A percentile compares a stretch with the other conserved stretches of the same genome.
Evolutionary conservation across 2,888 invertebrate species (phyloP).

Genomic region (Prosapia bicincta): DNA sequence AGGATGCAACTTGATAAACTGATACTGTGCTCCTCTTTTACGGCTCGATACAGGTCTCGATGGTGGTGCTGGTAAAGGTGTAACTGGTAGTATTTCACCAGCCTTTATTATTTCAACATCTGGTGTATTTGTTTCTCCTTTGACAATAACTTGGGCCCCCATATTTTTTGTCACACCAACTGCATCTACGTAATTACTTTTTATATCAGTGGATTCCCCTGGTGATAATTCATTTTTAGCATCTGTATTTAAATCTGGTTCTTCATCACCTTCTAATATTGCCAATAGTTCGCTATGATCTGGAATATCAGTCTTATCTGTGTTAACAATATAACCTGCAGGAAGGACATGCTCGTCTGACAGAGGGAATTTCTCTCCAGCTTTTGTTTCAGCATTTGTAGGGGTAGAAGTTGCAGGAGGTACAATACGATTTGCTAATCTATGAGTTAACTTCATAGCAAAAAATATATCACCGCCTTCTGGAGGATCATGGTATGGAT

Average conservation of each 20-base stretch:
- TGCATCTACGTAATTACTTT: not conserved
- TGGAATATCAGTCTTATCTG: slow-evolving; percentile 19
- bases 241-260: slow-evolving; percentile 35
- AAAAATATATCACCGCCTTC: slow-evolving; percentile 50
- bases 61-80: not conserved
- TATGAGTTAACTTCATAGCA: slow-evolving; percentile 53
- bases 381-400: not conserved
- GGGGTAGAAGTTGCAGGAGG: not conserved
- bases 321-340: slow-evolving; percentile 10
- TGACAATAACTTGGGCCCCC: not conserved
- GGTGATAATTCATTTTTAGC: not conserved
- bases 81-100: not conserved
- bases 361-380: not conserved
- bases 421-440: slow-evolving; percentile 36
- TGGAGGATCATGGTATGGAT: slow-evolving; percentile 45
- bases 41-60: not conserved
- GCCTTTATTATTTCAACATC: too few species aligned
- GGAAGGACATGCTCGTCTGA: not conserved
- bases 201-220: slow-evolving; percentile 15
- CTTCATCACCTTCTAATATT: slow-evolving; percentile 55
- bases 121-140: not conserved
- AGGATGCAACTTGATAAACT: slow-evolving; percentile 45
- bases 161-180: not conserved
- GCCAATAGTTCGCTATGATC: slow-evolving; percentile 55
- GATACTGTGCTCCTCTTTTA: not conserved